Base-by-base conservation (phyloP, 2,888 invertebrate species). In the Scaeva pyrastri region DNA sequence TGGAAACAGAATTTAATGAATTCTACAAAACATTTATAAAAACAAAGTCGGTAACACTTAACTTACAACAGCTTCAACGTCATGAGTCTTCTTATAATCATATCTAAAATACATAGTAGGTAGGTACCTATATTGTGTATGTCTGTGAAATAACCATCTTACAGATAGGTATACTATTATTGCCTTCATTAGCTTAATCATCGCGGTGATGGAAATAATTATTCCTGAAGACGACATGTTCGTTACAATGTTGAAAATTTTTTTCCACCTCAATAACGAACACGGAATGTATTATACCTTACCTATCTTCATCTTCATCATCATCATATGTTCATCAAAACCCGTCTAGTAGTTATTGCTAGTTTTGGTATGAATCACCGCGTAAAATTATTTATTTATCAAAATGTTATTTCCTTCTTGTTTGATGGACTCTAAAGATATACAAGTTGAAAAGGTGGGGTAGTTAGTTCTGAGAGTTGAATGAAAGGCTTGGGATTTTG, bases 121-220 rank as follows among this genome's bases (percentile, higher is more conserved):
- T n/a, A 55, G 6, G 11, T 19, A 19, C 3, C 2, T 55, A 55
- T 55, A 10, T 12, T 12, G 2, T 12, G 43, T 43, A 43, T 43
- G 14, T 43, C 12, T 14, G 5, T 31, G 5, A 31, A 31, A 14
- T 55, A 16, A 31, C 36, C 41, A 43, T 21, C 7, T n/a, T n/a
- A 31, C 5, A 31, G 31, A 5, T 41, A 12, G 11, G 10, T 60
- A 41, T 41, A 60, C 21, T 21, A 60, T 84, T 84, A 84, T 84
- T 75, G 50, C 80, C 80, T 85, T 81, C 85, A 85, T 85, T 85
- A 85, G 81, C 81, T 68, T 81, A 81, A 81, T 85, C 76, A 81
- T 76, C 73, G 71, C 75, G 75, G 76, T 85, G 72, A 81, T 85
- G 81, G 55, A 76, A 81, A 72, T 81, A 85, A 84, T 84, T 80